phyloP scores from a whole-genome alignment of 2,113 vertebrate species.

The Piprites chloris region DNA sequence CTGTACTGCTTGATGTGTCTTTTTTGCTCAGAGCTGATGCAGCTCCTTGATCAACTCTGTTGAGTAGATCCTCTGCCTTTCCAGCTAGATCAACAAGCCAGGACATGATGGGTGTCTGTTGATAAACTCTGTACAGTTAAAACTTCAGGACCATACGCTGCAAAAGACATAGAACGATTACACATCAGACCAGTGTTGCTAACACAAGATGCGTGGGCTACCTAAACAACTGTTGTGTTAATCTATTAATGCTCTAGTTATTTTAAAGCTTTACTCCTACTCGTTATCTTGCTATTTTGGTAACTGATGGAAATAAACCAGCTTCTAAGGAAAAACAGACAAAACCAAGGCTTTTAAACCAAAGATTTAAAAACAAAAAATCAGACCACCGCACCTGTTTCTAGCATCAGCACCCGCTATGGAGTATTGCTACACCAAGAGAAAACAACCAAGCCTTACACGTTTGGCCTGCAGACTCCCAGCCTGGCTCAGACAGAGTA shows the following conservation, averaged over 20 bases:
- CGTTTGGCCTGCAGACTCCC: not conserved
- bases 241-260: not conserved
- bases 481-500: too few species aligned
- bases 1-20: slow-evolving; percentile 32
- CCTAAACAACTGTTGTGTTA: not conserved
- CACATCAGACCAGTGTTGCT: not conserved
- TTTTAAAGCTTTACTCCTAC: not conserved
- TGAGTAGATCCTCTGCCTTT: slow-evolving; percentile 93
- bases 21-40: slow-evolving; percentile 86
- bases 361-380: not conserved
- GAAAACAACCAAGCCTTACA: not conserved
- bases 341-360: not conserved
- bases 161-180: not conserved
- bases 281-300: not conserved
- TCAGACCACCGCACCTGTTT: not conserved
- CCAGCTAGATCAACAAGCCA: slow-evolving; percentile 93
- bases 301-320: not conserved
- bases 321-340: not conserved
- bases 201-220: not conserved
- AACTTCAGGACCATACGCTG: slow-evolving; percentile 5
- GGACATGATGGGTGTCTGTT: slow-evolving; percentile 80
- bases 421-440: not conserved
- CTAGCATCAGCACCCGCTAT: not conserved
- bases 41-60: slow-evolving; percentile 94
- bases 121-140: not conserved